A percentile compares a stretch with the other conserved stretches of the same genome.
Conservation (phyloP, 2,888 invertebrate genomes). For the Mesochorus sp. region DNA sequence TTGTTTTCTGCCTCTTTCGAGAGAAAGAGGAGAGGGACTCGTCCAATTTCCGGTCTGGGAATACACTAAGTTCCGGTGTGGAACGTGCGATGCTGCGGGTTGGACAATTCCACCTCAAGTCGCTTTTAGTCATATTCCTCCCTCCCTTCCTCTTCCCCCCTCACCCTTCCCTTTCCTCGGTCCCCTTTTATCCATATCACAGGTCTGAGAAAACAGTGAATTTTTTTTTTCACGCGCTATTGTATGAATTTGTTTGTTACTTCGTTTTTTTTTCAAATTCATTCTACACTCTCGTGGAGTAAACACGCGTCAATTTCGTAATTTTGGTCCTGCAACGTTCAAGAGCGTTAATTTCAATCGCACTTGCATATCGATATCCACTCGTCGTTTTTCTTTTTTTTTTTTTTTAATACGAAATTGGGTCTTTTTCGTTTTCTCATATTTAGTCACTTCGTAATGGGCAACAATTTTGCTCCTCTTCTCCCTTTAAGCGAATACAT, state of each 20-base stretch:
- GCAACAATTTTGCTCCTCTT: too few relatives aligned
- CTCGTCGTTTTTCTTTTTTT: not conserved
- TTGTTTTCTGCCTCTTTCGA: slow-evolving; percentile 74
- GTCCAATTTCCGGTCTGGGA: slow-evolving; percentile 62
- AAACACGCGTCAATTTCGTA: slow-evolving; percentile 16
- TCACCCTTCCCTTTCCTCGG: slow-evolving; percentile 20
- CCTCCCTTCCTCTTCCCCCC: not conserved
- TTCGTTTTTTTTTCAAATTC: not conserved
- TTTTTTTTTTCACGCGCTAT: slow-evolving; percentile 58
- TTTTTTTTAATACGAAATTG: not conserved
- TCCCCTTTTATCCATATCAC: slow-evolving; percentile 73
- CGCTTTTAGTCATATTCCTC: slow-evolving; percentile 23
- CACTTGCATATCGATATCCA: not conserved
- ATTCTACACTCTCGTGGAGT: slow-evolving; percentile 4
- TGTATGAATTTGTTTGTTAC: slow-evolving; percentile 8
- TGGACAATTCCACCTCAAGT: slow-evolving; percentile 37
- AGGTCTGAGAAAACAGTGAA: slow-evolving; percentile 76
- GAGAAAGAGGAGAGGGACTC: slow-evolving; percentile 51
- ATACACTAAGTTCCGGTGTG: slow-evolving; percentile 60
- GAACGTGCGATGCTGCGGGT: slow-evolving; percentile 55
- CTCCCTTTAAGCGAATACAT: too few relatives aligned
- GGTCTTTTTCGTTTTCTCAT: not conserved
- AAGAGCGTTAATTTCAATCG: slow-evolving; percentile 12
- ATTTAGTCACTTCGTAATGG: not conserved
- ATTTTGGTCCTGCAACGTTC: slow-evolving; percentile 52